Conservation (phyloP, 2,888 invertebrate genomes). For the Philereme vetulata region DNA sequence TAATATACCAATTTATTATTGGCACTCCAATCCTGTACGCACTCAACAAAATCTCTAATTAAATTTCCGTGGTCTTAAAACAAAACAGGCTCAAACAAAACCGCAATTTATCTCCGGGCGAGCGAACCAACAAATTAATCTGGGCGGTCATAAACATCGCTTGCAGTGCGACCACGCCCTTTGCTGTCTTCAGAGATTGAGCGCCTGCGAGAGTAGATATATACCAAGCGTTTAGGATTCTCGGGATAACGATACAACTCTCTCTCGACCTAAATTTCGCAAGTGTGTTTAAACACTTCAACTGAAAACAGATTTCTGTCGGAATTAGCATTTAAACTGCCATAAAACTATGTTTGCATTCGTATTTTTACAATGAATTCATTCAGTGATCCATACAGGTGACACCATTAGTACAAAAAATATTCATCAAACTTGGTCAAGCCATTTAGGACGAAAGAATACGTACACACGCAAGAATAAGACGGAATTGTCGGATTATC, state of each 20-base stretch:
- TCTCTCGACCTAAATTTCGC: not conserved
- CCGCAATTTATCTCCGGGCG: slow-evolving; percentile 54
- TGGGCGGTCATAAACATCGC: slow-evolving; percentile 45
- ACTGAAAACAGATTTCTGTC: too few relatives aligned
- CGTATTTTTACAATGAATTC: too few relatives aligned
- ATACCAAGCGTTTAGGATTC: slow-evolving; percentile 3
- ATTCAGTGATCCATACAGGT: too few relatives aligned
- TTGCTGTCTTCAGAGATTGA: slow-evolving; percentile 25
- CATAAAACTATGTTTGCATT: too few relatives aligned
- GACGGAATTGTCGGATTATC: too few relatives aligned
- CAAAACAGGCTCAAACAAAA: slow-evolving; percentile 43
- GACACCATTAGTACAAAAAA: too few relatives aligned
- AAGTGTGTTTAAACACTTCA: not conserved
- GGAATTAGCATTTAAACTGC: too few relatives aligned
- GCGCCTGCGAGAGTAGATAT: not conserved
- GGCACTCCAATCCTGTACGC: slow-evolving; percentile 18
- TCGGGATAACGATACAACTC: not conserved
- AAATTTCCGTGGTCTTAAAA: slow-evolving; percentile 48
- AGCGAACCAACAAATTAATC: slow-evolving; percentile 57
- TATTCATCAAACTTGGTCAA: too few relatives aligned
- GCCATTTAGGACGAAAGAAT: too few relatives aligned
- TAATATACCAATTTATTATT: slow-evolving; percentile 5
- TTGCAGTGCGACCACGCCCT: slow-evolving; percentile 32
- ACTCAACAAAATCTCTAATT: slow-evolving; percentile 49
- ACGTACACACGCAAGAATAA: too few relatives aligned